phyloP scores from a whole-genome alignment of 2,797 vertebrate species.

The Myotis planiceps region DNA sequence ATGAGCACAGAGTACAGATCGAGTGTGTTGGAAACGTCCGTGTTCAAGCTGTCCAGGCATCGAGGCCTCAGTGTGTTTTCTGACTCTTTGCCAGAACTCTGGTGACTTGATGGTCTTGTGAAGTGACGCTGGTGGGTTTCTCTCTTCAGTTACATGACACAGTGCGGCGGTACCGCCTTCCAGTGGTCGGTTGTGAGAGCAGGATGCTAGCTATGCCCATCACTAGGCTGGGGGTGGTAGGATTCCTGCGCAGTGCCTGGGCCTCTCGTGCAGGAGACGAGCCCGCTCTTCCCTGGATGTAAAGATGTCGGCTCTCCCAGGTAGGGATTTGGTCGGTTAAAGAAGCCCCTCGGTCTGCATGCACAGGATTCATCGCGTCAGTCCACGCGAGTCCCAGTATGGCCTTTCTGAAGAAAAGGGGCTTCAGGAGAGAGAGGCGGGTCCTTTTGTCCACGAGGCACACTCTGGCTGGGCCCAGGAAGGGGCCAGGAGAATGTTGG shows the following conservation, averaged over 20 bases:
- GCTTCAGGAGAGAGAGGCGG: background rate
- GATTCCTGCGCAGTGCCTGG: background rate
- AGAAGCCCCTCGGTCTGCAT: background rate
- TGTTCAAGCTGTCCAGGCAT: background rate
- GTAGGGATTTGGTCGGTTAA: background rate
- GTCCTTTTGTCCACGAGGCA: background rate
- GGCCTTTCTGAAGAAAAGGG: background rate
- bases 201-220: background rate
- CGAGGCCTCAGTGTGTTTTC: background rate
- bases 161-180: fast-evolving
- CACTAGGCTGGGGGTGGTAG: background rate
- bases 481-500: background rate
- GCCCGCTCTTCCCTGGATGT: background rate
- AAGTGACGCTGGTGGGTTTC: background rate
- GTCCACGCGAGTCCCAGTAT: no score
- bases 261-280: background rate
- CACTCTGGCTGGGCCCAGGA: background rate
- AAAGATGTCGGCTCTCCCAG: background rate
- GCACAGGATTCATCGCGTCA: background rate
- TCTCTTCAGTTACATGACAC: background rate
- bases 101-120: background rate
- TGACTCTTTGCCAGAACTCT: background rate
- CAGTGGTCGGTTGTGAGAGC: background rate
- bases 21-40: conserved; percentile 13
- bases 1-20: background rate